Percentiles rank a stretch among this genome's conserved stretches.
phyloP scores from a whole-genome alignment of 2,113 vertebrate species.

The Hiodon alosoides region DNA sequence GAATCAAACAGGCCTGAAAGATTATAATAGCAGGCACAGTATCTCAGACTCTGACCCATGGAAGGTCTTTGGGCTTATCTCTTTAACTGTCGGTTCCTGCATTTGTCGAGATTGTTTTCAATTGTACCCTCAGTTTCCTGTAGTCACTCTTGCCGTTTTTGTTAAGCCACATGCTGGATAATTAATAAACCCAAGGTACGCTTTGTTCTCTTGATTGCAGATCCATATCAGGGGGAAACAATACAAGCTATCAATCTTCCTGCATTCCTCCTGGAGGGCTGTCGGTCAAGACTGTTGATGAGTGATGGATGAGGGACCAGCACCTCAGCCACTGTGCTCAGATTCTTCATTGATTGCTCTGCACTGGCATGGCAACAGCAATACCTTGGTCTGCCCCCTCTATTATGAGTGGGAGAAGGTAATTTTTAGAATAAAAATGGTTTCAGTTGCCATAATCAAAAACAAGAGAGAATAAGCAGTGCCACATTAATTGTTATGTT shows the following conservation, averaged over 20 bases:
- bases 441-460: too few species aligned
- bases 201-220: slow-evolving; percentile 20
- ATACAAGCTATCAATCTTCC: slow-evolving; percentile 32
- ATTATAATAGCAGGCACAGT: slow-evolving; percentile 20
- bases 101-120: slow-evolving; percentile 33
- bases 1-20: background rate
- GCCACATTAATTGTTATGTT: too few species aligned
- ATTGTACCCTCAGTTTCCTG: slow-evolving; percentile 27
- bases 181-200: slow-evolving; percentile 25
- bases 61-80: slow-evolving; percentile 32
- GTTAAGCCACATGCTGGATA: slow-evolving; percentile 18
- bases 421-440: too few species aligned
- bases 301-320: slow-evolving; percentile 41
- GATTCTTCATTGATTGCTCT: slow-evolving; percentile 36
- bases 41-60: slow-evolving; percentile 17
- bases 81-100: slow-evolving; percentile 18
- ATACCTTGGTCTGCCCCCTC: background rate
- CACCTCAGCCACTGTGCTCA: slow-evolving; percentile 1
- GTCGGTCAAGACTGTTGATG: slow-evolving; percentile 26
- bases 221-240: slow-evolving; percentile 33
- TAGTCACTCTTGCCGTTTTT: slow-evolving; percentile 21
- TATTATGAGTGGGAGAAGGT: background rate
- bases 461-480: too few species aligned
- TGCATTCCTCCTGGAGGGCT: slow-evolving; percentile 30
- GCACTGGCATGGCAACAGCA: slow-evolving; percentile 42